Conservation (phyloP, 2,888 invertebrate genomes). For the Corbicula japonica region DNA sequence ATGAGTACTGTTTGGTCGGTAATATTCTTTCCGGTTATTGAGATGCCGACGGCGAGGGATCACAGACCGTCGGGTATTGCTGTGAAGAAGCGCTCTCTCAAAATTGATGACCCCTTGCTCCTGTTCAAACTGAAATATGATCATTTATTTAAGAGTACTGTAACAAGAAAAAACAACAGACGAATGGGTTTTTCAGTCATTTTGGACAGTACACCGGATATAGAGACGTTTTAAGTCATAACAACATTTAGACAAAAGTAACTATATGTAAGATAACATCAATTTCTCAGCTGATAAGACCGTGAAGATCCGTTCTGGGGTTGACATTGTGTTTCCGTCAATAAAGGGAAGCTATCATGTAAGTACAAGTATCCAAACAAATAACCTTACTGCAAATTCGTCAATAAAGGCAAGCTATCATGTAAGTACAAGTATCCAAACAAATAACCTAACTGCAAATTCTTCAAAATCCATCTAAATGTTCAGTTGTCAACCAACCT, state of each 20-base stretch:
- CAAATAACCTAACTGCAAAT: too few relatives aligned
- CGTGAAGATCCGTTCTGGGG: background rate
- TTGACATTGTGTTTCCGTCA: too few relatives aligned
- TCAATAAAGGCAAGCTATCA: too few relatives aligned
- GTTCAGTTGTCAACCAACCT: too few relatives aligned
- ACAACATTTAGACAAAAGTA: background rate
- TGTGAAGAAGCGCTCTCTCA: slow-evolving; percentile 48
- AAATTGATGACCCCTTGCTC: slow-evolving; percentile 55
- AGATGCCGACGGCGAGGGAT: slow-evolving; percentile 58
- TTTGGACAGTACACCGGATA: background rate
- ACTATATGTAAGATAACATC: background rate
- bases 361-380: too few relatives aligned
- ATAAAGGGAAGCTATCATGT: too few relatives aligned
- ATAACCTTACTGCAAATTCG: too few relatives aligned
- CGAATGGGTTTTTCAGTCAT: background rate
- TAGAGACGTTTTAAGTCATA: background rate
- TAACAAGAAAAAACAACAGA: background rate
- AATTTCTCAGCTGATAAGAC: background rate
- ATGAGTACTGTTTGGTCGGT: slow-evolving; percentile 79
- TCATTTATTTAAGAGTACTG: background rate
- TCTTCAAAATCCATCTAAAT: too few relatives aligned
- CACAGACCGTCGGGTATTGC: slow-evolving; percentile 24
- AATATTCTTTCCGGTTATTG: slow-evolving; percentile 66
- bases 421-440: too few relatives aligned
- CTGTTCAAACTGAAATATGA: slow-evolving; percentile 57